phyloP scores from a whole-genome alignment of 2,888 invertebrate species.

The Lordiphosa andalusiaca region DNA sequence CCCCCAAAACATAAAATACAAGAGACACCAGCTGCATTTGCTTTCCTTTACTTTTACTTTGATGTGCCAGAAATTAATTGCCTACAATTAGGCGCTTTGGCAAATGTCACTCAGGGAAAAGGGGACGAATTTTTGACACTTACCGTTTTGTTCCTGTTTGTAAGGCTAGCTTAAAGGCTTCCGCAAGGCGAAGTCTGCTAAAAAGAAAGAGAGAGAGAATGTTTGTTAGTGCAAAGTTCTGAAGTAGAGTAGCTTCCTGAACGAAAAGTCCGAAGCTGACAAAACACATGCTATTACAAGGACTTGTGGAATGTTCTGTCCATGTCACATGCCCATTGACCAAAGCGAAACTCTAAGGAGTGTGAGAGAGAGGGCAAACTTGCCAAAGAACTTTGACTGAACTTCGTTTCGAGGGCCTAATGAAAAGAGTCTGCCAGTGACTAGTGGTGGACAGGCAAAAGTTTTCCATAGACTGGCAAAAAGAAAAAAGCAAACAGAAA shows the following conservation, averaged over 20 bases:
- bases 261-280: constrained; percentile 24
- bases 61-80: constrained; percentile 78
- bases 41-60: constrained; percentile 55
- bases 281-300: constrained; percentile 68
- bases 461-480: constrained; percentile 52
- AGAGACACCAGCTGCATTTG: constrained; percentile 71
- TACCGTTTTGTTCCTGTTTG: constrained; percentile 56
- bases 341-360: constrained; percentile 10
- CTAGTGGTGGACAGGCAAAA: constrained; percentile 44
- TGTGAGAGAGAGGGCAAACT: constrained; percentile 27
- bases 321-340: constrained; percentile 47
- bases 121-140: constrained; percentile 49
- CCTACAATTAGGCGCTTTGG: constrained; percentile 72
- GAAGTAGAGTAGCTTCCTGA: constrained; percentile 19
- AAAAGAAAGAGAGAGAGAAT: constrained; percentile 22
- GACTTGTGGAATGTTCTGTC: constrained; percentile 59
- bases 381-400: constrained; percentile 57
- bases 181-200: constrained; percentile 23
- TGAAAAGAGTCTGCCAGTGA: constrained; percentile 69
- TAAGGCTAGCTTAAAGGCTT: constrained; percentile 60
- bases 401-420: constrained; percentile 50
- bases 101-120: constrained; percentile 59
- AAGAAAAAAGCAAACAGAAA: constrained; percentile 6
- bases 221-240: constrained; percentile 62
- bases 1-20: constrained; percentile 47